A percentile compares a stretch with the other conserved stretches of the same genome.
Conservation (phyloP, 2,888 invertebrate species). For the Ichneumoninae sp. region DNA sequence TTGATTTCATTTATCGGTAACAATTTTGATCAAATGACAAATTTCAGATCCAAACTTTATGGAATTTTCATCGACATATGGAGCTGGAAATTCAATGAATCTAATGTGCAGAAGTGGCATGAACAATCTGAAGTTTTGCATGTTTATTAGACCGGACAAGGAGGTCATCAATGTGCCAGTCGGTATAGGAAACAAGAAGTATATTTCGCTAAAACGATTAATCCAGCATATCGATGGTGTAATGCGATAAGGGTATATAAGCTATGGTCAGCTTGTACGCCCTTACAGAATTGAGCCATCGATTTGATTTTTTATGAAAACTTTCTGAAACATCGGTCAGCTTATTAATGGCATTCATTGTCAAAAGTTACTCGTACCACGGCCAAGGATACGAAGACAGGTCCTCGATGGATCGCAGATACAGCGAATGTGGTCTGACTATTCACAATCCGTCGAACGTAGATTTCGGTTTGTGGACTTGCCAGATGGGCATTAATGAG, state of each 20-base stretch:
- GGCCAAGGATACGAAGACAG: conserved; percentile 69
- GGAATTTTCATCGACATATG: conserved; percentile 2
- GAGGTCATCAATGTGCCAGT: conserved; percentile 69
- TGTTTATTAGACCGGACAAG: conserved; percentile 76
- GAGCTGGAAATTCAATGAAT: conserved; percentile 50
- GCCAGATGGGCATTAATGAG: conserved; percentile 65
- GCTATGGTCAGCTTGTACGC: not conserved
- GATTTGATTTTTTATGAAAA: not conserved
- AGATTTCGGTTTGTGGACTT: conserved; percentile 79
- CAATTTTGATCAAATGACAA: not conserved
- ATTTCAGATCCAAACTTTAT: conserved; percentile 43
- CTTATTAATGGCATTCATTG: not conserved
- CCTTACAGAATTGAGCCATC: not conserved
- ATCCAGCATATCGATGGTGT: not conserved
- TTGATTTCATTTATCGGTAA: not conserved
- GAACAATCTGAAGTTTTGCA: conserved; percentile 67
- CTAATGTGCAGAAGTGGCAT: conserved; percentile 65
- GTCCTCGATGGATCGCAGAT: conserved; percentile 31
- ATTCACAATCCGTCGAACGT: conserved; percentile 70
- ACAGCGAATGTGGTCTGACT: conserved; percentile 75
- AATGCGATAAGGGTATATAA: not conserved
- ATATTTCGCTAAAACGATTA: conserved; percentile 36
- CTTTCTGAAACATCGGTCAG: conserved; percentile 7
- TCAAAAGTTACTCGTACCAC: conserved; percentile 75
- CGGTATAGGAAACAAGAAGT: conserved; percentile 75